Conservation (phyloP, 2,888 invertebrate genomes). For the Lasius platythorax region DNA sequence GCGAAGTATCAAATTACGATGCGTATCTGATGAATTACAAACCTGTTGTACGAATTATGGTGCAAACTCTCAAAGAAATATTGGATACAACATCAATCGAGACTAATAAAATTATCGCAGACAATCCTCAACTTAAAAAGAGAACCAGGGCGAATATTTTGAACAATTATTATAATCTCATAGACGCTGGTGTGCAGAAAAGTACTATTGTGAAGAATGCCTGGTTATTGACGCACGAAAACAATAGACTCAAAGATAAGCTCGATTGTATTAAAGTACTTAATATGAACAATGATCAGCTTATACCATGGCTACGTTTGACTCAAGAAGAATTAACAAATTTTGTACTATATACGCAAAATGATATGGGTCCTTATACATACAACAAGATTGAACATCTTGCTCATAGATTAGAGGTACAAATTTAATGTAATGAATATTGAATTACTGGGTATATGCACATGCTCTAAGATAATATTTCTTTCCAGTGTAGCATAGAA, state of each 20-base stretch:
- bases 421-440: not conserved
- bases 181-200: not conserved
- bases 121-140: conserved; percentile 22
- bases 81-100: not conserved
- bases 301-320: conserved; percentile 34
- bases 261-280: conserved; percentile 9
- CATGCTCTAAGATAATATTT: not conserved
- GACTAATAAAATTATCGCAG: not conserved
- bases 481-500: conserved; percentile 40
- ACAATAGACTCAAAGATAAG: conserved; percentile 4
- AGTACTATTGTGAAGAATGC: not conserved
- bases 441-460: not conserved
- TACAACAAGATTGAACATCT: conserved; percentile 45
- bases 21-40: conserved; percentile 7
- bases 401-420: conserved; percentile 44
- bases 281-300: conserved; percentile 34
- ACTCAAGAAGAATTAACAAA: conserved; percentile 9
- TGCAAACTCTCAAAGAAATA: conserved; percentile 20
- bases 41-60: not conserved
- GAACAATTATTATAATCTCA: conserved; percentile 35
- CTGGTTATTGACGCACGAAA: conserved; percentile 26
- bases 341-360: not conserved
- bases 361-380: not conserved
- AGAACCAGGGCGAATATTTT: conserved; percentile 15
- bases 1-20: conserved; percentile 1